Evolutionary conservation across 2,113 vertebrate species (phyloP).

Genomic region (Dasyprocta punctata): DNA sequence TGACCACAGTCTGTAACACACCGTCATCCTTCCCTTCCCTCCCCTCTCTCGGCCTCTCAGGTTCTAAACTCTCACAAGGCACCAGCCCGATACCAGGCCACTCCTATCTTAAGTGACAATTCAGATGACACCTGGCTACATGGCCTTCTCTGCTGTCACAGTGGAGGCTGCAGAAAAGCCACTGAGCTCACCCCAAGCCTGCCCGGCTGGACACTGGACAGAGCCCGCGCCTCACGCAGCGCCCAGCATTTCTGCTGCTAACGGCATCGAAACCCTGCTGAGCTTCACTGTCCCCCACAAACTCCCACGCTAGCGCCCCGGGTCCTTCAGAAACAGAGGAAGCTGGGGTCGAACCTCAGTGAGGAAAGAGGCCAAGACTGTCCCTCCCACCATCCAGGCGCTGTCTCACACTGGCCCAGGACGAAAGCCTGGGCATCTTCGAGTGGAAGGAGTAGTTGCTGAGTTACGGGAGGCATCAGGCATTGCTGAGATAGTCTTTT

Average conservation of each 20-base stretch:
- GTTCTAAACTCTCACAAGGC: not conserved
- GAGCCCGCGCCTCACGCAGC: fast-evolving
- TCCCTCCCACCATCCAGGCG: not conserved
- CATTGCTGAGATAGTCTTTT: not conserved
- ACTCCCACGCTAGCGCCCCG: fast-evolving
- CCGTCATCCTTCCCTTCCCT: not conserved
- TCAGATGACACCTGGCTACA: not conserved
- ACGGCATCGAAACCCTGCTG: not conserved
- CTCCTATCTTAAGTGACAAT: not conserved
- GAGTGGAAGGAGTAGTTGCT: fast-evolving
- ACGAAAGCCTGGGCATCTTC: not conserved
- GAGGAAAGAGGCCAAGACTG: not conserved
- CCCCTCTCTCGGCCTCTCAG: not conserved
- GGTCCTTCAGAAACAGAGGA: not conserved
- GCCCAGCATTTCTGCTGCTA: not conserved
- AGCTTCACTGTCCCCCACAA: not conserved
- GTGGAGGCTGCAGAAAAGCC: not conserved
- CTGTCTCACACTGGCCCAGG: not conserved
- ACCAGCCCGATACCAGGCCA: not conserved
- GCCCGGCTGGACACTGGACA: not conserved
- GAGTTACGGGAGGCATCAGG: not conserved
- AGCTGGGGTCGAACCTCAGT: not conserved
- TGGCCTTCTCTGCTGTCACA: not conserved
- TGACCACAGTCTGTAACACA: not conserved
- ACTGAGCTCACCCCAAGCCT: not conserved